These are phyloP conservation scores for Palaemon carinicauda DNA, from an alignment of 1,140 invertebrate species.

Conservation along the genomic window DNA sequence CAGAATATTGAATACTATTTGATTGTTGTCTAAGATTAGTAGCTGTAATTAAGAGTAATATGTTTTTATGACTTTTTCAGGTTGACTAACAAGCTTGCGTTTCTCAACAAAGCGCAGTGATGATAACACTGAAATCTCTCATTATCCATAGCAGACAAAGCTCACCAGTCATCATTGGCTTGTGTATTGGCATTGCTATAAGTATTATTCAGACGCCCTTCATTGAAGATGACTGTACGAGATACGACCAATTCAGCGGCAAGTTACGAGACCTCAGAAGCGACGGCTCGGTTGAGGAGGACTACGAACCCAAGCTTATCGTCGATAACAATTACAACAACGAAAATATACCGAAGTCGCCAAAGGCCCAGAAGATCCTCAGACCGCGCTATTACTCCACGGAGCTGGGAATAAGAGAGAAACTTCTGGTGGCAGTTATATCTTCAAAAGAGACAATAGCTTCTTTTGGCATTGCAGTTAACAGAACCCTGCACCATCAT, in stretches of 20 bases:
- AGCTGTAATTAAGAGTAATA: too few relatives aligned
- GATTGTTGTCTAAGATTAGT: too few relatives aligned
- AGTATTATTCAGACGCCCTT: conserved; percentile 48
- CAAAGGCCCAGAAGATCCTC: conserved; percentile 31
- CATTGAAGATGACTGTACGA: conserved; percentile 26
- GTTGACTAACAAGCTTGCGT: too few relatives aligned
- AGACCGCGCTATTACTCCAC: conserved; percentile 91
- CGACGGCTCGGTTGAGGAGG: conserved; percentile 4
- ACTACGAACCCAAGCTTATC: conserved; percentile 40
- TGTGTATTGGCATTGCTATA: conserved; percentile 50
- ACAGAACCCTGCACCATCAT: conserved; percentile 80
- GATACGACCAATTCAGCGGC: neutral
- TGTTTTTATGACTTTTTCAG: too few relatives aligned
- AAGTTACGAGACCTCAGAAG: conserved; percentile 43
- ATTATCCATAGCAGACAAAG: conserved; percentile 41
- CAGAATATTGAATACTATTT: too few relatives aligned
- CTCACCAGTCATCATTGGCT: conserved; percentile 40
- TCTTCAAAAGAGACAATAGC: conserved; percentile 77
- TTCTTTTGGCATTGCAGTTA: conserved; percentile 77
- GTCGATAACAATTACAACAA: conserved; percentile 34
- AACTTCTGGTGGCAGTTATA: conserved; percentile 85
- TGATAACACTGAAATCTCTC: conserved; percentile 1
- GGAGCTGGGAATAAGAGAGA: conserved; percentile 88
- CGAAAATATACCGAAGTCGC: neutral
- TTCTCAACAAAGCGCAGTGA: too few relatives aligned